Conservation (phyloP, 2,113 vertebrate genomes). For the Semicossyphus pulcher region DNA sequence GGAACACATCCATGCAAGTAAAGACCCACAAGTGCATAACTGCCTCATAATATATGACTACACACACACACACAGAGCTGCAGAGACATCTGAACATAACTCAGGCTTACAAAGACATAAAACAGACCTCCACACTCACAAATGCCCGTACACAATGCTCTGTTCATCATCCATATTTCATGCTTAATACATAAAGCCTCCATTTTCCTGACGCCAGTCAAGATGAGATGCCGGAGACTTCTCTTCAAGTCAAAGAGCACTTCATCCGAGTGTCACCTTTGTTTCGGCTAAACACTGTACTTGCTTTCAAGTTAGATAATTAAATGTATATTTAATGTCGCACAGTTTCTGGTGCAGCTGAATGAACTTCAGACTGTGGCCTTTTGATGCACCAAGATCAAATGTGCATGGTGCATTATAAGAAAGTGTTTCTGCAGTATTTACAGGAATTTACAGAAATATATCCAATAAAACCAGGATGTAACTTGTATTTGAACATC, state of each 20-base stretch:
- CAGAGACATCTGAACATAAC: slow-evolving; percentile 43
- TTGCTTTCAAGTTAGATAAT: slow-evolving; percentile 5
- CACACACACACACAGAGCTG: slow-evolving; percentile 20
- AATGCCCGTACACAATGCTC: slow-evolving; percentile 39
- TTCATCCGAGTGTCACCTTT: slow-evolving; percentile 47
- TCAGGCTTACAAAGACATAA: slow-evolving; percentile 32
- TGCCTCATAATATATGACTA: slow-evolving; percentile 45
- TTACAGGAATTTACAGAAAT: background rate
- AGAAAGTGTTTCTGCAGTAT: too few species aligned
- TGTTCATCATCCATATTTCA: slow-evolving; percentile 66
- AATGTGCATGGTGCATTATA: background rate
- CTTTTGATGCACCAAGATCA: background rate
- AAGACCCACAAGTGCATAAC: slow-evolving; percentile 46
- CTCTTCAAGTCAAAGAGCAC: slow-evolving; percentile 18
- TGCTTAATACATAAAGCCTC: slow-evolving; percentile 59
- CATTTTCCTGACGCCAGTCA: slow-evolving; percentile 48
- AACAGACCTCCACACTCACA: slow-evolving; percentile 40
- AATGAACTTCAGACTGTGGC: background rate
- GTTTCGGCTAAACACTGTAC: background rate
- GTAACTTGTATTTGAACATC: too few species aligned
- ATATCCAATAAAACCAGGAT: too few species aligned
- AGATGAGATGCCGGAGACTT: slow-evolving; percentile 16
- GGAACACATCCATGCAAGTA: slow-evolving; percentile 48
- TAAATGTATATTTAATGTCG: slow-evolving; percentile 28
- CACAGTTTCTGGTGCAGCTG: background rate